Evolutionary conservation across 53 echinoderm and acorn worm species (phyloP), one percentile per base, ranked within the genome.

Genomic region (Actinopyga echinites): DNA sequence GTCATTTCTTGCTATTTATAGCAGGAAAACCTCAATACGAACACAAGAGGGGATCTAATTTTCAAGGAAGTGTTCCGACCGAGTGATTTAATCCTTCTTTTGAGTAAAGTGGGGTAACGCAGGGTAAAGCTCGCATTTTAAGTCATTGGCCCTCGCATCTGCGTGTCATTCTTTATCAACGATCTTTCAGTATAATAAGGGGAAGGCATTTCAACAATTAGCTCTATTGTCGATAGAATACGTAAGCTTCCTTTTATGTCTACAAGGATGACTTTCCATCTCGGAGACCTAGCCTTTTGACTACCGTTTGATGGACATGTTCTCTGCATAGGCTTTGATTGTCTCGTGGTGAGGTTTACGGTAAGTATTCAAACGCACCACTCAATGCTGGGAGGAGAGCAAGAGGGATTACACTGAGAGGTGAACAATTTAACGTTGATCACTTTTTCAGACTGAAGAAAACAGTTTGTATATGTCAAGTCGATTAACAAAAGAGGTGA

Each of bases 381-480:
- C 15, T 49, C 15, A 49, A 49, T 15, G 49, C 17, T 49, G 35
- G 68, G 68, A 34, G 35, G 68, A 34, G 68, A 38, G 34, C 22
- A 9, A n/a, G 68, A n/a, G n/a, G 68, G 34, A 68, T 68, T 20
- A 33, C n/a, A 68, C 8, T 68, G 68, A 68, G 34, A 36, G 22
- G 68, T n/a, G 68, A 38, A 68, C 68, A 68, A 68, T 68, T 68
- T 32, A 33, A 15, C 35, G 68, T 68, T 68, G 68, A 68, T 68
- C 68, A 68, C 68, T 68, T 68, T 68, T 68, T 68, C 35, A 34
- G 38, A 17, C 20, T 6, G 35, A 20, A 68, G 68, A 68, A 68
- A 68, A 68, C 68, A 68, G 68, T 68, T 68, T 68, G 35, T 68
- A 68, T 30, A 68, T 68, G 68, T 68, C 68, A 68, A 36, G 35